These are phyloP conservation scores for Pyrgilauda ruficollis DNA, from an alignment of 2,113 vertebrate genomes.

Conservation along the genomic window DNA sequence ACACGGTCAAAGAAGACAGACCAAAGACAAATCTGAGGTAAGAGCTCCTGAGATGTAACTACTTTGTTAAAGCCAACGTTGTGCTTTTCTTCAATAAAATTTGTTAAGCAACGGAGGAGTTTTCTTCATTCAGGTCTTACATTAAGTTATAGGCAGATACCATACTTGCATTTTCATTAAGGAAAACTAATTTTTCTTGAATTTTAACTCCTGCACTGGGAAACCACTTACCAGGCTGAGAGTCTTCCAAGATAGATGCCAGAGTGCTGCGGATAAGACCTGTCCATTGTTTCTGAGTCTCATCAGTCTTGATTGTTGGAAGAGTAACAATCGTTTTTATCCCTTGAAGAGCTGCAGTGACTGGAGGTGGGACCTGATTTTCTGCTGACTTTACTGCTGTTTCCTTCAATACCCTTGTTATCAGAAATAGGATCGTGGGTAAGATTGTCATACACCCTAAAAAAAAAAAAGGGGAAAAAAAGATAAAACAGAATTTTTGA, in stretches of 20 bases:
- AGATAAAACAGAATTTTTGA: slow-evolving; percentile 14
- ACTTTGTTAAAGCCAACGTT: neutral
- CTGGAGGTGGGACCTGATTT: slow-evolving; percentile 82
- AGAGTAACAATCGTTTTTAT: slow-evolving; percentile 94
- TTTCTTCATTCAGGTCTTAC: neutral
- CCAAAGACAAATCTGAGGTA: neutral
- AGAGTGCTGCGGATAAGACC: slow-evolving; percentile 92
- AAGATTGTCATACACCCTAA: slow-evolving; percentile 94
- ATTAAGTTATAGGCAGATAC: neutral
- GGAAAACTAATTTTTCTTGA: neutral
- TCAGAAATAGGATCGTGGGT: slow-evolving; percentile 93
- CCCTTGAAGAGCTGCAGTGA: slow-evolving; percentile 90
- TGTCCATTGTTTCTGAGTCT: slow-evolving; percentile 90
- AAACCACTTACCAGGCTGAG: slow-evolving; percentile 83
- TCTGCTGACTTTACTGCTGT: slow-evolving; percentile 88
- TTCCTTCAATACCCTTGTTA: slow-evolving; percentile 92
- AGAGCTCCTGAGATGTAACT: neutral
- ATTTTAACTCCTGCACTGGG: neutral
- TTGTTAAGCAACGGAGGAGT: neutral
- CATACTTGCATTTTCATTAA: neutral
- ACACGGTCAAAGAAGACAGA: neutral
- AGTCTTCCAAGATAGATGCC: slow-evolving; percentile 90
- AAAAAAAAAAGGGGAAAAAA: slow-evolving; percentile 12
- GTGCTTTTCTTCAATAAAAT: neutral
- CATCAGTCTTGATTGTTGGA: slow-evolving; percentile 78